Conservation (phyloP, 2,888 invertebrate species). For the Cantharis flavilabris region DNA sequence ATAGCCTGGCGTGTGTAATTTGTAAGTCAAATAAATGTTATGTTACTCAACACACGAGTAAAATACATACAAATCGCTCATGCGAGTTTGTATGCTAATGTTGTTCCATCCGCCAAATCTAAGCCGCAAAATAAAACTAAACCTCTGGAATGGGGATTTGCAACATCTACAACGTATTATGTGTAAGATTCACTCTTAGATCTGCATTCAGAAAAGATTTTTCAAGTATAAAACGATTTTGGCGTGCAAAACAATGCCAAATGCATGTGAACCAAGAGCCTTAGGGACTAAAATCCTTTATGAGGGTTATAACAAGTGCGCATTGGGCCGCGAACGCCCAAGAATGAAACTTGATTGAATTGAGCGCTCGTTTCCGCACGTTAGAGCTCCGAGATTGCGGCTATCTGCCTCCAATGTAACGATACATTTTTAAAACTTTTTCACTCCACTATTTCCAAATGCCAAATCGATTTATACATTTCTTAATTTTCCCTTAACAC, state of each 20-base stretch:
- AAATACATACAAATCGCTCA: constrained; percentile 35
- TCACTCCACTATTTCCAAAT: background rate
- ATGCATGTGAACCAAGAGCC: constrained; percentile 8
- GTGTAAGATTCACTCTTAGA: constrained; percentile 14
- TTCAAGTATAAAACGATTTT: constrained; percentile 7
- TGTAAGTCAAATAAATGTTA: constrained; percentile 54
- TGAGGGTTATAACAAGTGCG: constrained; percentile 42
- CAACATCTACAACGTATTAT: constrained; percentile 3
- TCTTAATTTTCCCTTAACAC: background rate
- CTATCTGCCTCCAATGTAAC: constrained; percentile 39
- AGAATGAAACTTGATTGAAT: constrained; percentile 50
- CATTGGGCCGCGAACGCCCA: constrained; percentile 43
- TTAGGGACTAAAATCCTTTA: constrained; percentile 31
- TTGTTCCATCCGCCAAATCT: background rate
- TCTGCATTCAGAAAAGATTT: constrained; percentile 1
- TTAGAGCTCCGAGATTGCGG: constrained; percentile 48
- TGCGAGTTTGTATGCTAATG: constrained; percentile 46
- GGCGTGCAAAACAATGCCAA: constrained; percentile 7
- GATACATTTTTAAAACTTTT: constrained; percentile 22
- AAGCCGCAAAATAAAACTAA: background rate
- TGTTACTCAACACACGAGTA: constrained; percentile 39
- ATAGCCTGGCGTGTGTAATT: constrained; percentile 48
- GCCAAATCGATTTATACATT: background rate
- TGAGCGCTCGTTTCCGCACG: constrained; percentile 50
- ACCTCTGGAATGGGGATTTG: background rate